These are phyloP conservation scores for Chaetura pelagica DNA, from an alignment of 2,113 vertebrate genomes.

Conservation along the genomic window DNA sequence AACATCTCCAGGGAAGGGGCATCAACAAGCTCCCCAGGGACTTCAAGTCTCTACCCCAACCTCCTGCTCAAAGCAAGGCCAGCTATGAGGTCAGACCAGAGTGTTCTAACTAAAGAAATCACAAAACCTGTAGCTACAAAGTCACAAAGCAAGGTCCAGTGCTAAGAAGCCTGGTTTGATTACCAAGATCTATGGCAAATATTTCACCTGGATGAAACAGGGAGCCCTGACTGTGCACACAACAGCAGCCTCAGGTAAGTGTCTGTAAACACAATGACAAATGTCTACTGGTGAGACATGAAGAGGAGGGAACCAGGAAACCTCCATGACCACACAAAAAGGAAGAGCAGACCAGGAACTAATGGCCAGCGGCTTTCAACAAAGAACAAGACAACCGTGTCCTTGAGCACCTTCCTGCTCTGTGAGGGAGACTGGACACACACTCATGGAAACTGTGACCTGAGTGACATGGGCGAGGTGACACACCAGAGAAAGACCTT, in stretches of 20 bases:
- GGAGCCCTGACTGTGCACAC: not conserved
- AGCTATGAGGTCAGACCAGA: not conserved
- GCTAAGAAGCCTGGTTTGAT: not conserved
- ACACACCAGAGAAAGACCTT: not conserved
- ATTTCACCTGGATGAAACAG: not conserved
- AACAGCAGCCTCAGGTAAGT: not conserved
- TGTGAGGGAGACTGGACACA: rapidly evolving
- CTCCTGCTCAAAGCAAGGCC: not conserved
- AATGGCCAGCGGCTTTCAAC: not conserved
- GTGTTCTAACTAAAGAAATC: not conserved
- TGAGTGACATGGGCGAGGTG: not conserved
- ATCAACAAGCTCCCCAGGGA: too few relatives aligned
- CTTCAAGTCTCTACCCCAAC: not conserved
- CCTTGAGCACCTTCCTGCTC: not conserved
- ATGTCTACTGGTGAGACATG: not conserved
- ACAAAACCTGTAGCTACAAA: not conserved
- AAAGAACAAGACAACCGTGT: not conserved
- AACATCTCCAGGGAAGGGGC: too few relatives aligned
- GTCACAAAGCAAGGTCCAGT: not conserved
- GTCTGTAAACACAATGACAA: not conserved
- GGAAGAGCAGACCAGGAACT: not conserved
- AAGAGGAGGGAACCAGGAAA: not conserved
- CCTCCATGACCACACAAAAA: not conserved
- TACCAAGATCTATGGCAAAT: not conserved
- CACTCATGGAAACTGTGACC: rapidly evolving